Base-by-base conservation (phyloP, 2,797 vertebrate species). In the Eulemur rubriventer region DNA sequence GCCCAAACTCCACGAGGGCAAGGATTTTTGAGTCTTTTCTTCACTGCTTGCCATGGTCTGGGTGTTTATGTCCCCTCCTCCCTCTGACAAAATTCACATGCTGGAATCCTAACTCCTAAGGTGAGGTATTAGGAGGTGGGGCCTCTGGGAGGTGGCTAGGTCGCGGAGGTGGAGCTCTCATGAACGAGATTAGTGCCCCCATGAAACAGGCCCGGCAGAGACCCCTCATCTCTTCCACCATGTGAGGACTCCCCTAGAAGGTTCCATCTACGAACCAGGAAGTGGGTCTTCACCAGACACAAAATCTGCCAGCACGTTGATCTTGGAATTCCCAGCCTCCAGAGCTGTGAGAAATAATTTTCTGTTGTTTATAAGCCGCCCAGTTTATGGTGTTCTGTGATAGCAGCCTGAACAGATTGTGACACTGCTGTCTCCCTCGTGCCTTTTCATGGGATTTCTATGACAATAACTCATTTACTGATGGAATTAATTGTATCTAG, bases 391-490 rank as follows among this genome's bases (percentile, higher is more conserved):
- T 26, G 28, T 78, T 50, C 17, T 48, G 24, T 70, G 16, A n/a
- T 14, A 50, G 18, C 20, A 93, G 55, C 35, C 20, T 35, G 30
- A 59, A 28, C 18, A 11, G 26, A 33, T 43, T 41, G 22, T 41
- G 52, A 80, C 63, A 46, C 52, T 14, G 6, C 48, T 38, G 7
- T 28, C 50, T 72, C 46, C 10, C 14, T 69, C 0, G 13, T 24
- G 43, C 9, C 43, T 55, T 59, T 97, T 95, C 97, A 93, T 95
- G 96, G 95, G 86, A 97, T 98, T 97, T 97, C 89, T 76, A 38
- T 48, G 63, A 41, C 26, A 33, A n/a, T 50, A 86, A 96, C 38
- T 98, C 96, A 95, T 95, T 97, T 65, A 30, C 73, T 90, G 50
- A 61, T 88, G 57, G 67, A 69, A 75, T 86, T 78, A 20, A 69